Evolutionary conservation across 2,113 vertebrate species (phyloP), one percentile per base, ranked within the genome.

Genomic region (Nettapus auritus): DNA sequence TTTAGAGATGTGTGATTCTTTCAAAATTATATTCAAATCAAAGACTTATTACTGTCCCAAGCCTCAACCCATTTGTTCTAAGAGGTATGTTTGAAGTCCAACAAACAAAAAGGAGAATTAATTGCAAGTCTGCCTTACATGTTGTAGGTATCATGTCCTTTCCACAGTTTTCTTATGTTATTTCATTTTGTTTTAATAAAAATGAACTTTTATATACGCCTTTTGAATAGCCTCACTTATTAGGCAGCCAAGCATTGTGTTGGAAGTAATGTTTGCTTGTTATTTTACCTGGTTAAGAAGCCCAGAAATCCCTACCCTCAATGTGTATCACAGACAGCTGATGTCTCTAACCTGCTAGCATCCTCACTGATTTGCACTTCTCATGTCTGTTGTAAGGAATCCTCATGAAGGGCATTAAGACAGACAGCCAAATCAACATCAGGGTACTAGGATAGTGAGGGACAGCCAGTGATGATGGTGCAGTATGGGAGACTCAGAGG

Each of bases 1-100:
- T 86, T 82, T 71, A 94, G 90, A 95, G 74, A 93, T 69, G 67
- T 96, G 91, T 95, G 94, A 96, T 95, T 94, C 74, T 97, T 96
- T 96, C 57, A 90, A 94, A 97, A 78, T 95, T 11, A 87, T 93
- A 64, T 86, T 89, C 48, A 93, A 87, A 96, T 95, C 69, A 91
- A 94, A 92, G 77, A 90, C 88, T 82, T 95, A 96, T 97, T 89
- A 94, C 70, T 69, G 48, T 90, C 57, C 95, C 70, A 38, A 71
- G 38, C 33, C 44, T 91, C 53, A 85, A 48, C 23, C 34, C 91
- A 94, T 96, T 96, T 90, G 57, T 92, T 92, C 77, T 89, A 71
- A 64, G 66, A 94, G 89, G 81, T 95, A 69, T 48, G 31, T 78
- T 79, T 89, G 42, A 95, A 76, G 79, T 90, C 48, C 26, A 62